Conservation (phyloP, 1,140 invertebrate genomes). For the Nasonia vitripennis region DNA sequence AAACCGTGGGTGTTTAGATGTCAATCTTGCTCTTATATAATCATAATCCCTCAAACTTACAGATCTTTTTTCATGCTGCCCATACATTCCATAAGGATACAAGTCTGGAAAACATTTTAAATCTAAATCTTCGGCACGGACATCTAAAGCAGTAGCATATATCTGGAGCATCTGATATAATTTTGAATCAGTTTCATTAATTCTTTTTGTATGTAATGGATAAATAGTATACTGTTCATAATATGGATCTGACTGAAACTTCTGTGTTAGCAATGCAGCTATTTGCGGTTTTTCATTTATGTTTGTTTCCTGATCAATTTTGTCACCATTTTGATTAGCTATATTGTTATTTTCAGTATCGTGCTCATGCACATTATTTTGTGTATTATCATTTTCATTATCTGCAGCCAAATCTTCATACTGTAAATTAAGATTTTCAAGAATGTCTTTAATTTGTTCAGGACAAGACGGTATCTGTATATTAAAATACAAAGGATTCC, state of each 20-base stretch:
- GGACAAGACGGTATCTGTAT: conserved; percentile 53
- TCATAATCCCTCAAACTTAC: conserved; percentile 56
- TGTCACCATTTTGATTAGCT: background rate
- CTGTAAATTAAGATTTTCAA: background rate
- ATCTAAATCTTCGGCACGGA: conserved; percentile 56
- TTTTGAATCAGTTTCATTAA: conserved; percentile 49
- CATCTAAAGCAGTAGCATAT: conserved; percentile 55
- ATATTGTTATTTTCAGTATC: background rate
- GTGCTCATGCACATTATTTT: background rate
- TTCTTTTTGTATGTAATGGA: conserved; percentile 23
- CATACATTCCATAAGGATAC: conserved; percentile 58
- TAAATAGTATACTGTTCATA: conserved; percentile 24
- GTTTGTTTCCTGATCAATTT: background rate
- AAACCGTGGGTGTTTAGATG: too few species aligned
- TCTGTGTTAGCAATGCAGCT: conserved; percentile 42
- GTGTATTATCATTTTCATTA: background rate
- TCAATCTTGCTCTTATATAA: too few species aligned
- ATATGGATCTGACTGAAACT: conserved; percentile 60
- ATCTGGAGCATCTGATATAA: conserved; percentile 66
- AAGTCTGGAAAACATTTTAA: conserved; percentile 63
- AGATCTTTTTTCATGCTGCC: conserved; percentile 55
- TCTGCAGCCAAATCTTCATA: background rate
- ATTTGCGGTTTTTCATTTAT: background rate
- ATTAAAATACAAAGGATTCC: conserved; percentile 52
- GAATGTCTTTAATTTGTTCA: conserved; percentile 37